Evolutionary conservation across 2,797 vertebrate genomes (phyloP).

Genomic region (Etheostoma perlongum): DNA sequence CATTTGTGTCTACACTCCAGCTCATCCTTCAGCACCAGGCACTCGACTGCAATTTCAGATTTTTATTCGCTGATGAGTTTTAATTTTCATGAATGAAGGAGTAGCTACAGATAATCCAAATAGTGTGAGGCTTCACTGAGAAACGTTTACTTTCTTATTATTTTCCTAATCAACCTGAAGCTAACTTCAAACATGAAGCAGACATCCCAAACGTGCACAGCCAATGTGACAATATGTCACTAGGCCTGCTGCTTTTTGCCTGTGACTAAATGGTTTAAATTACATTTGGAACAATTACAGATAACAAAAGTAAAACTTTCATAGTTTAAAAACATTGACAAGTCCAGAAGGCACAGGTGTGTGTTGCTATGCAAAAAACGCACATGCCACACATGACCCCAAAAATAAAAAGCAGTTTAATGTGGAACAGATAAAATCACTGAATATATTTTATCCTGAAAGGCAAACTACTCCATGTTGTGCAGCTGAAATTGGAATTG

Average conservation of each 20-base stretch:
- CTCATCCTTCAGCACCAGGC: slow-evolving; percentile 11
- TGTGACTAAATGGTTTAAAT: background rate
- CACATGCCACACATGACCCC: slow-evolving; percentile 24
- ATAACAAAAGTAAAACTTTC: background rate
- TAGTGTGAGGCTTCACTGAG: slow-evolving; percentile 23
- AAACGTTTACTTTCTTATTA: slow-evolving; percentile 8
- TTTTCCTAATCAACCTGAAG: slow-evolving; percentile 3
- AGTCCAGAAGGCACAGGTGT: background rate
- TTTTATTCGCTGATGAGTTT: slow-evolving; percentile 36
- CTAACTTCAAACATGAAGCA: background rate
- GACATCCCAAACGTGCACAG: background rate
- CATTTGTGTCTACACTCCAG: background rate
- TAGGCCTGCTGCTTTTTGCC: slow-evolving; percentile 11
- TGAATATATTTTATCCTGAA: slow-evolving; percentile 26
- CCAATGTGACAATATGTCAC: background rate
- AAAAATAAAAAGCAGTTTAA: slow-evolving; percentile 69
- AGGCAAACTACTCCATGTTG: slow-evolving; percentile 30
- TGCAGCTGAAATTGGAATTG: slow-evolving; percentile 32
- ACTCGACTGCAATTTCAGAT: slow-evolving; percentile 33
- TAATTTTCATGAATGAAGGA: slow-evolving; percentile 43
- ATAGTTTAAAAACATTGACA: background rate
- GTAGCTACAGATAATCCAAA: background rate
- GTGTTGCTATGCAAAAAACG: background rate
- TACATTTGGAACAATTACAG: background rate
- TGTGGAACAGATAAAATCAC: slow-evolving; percentile 37